Percentiles rank a stretch among this genome's conserved stretches.
Evolutionary conservation across 2,797 vertebrate genomes (phyloP).

Genomic region (Gambusia yucatana): DNA sequence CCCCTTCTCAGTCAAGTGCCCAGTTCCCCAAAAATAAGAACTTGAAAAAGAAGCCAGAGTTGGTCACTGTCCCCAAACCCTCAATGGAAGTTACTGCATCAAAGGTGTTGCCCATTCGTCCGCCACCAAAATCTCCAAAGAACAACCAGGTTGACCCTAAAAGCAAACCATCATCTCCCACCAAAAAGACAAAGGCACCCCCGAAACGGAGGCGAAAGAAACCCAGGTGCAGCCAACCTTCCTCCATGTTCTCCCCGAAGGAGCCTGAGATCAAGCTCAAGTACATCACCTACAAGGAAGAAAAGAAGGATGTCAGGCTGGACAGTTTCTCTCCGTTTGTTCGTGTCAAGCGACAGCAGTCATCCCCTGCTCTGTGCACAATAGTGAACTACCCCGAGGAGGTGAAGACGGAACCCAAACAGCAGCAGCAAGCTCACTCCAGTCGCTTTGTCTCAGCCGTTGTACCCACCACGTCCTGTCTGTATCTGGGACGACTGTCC

Average conservation of each 20-base stretch:
- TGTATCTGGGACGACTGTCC: constrained; percentile 73
- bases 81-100: constrained; percentile 18
- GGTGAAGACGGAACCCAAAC: constrained; percentile 53
- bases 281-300: constrained; percentile 79
- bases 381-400: constrained; percentile 81
- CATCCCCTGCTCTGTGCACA: constrained; percentile 62
- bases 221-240: constrained; percentile 18
- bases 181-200: constrained; percentile 61
- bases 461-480: constrained; percentile 77
- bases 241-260: constrained; percentile 75
- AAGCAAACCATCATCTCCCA: constrained; percentile 26
- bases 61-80: constrained; percentile 13
- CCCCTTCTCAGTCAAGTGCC: constrained; percentile 11
- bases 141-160: constrained; percentile 58
- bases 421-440: constrained; percentile 45
- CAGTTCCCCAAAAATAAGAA: neutral
- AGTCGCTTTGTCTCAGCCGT: constrained; percentile 56
- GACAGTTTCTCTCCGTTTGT: constrained; percentile 79
- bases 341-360: constrained; percentile 55
- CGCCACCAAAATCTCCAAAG: constrained; percentile 54
- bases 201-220: constrained; percentile 70
- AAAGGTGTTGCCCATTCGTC: constrained; percentile 10
- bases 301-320: constrained; percentile 66
- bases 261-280: constrained; percentile 84
- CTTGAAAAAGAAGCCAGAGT: constrained; percentile 38